A percentile compares a stretch with the other conserved stretches of the same genome.
Evolutionary conservation across 2,888 invertebrate species (phyloP).

Genomic region (Octodonta nipae): DNA sequence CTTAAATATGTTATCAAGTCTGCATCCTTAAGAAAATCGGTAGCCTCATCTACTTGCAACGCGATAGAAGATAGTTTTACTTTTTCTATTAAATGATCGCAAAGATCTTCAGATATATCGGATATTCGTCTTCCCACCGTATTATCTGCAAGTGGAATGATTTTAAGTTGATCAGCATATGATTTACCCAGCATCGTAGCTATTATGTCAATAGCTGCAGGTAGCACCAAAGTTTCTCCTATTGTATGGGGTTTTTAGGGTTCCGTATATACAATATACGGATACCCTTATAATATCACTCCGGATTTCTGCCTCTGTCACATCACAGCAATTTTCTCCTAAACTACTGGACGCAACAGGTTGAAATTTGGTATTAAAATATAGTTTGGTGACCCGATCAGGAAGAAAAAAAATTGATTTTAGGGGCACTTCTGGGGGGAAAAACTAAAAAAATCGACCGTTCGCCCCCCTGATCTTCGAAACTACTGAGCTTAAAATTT

Average conservation of each 20-base stretch:
- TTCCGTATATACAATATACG: too few relatives aligned
- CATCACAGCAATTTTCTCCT: too few relatives aligned
- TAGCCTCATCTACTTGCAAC: constrained; percentile 3
- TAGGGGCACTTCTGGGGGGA: too few relatives aligned
- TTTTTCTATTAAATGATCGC: neutral
- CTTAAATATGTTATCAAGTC: constrained; percentile 3
- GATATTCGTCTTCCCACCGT: constrained; percentile 4
- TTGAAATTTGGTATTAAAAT: too few relatives aligned
- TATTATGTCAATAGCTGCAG: constrained; percentile 1
- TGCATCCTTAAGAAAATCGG: constrained; percentile 4
- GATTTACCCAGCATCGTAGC: constrained; percentile 1
- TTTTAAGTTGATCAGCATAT: constrained; percentile 5
- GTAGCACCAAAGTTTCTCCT: constrained; percentile 1
- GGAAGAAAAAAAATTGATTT: too few relatives aligned
- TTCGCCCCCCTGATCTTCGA: too few relatives aligned
- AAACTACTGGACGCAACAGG: too few relatives aligned
- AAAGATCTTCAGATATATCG: constrained; percentile 4
- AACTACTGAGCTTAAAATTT: too few relatives aligned
- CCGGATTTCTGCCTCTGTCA: too few relatives aligned
- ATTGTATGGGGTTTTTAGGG: neutral
- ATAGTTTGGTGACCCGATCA: too few relatives aligned
- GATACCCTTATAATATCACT: too few relatives aligned
- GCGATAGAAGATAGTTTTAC: neutral
- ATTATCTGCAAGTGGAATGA: constrained; percentile 5
- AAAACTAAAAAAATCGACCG: too few relatives aligned